These are phyloP conservation scores for Ceyx margarethae DNA, from an alignment of 2,113 vertebrate species.

Conservation along the genomic window DNA sequence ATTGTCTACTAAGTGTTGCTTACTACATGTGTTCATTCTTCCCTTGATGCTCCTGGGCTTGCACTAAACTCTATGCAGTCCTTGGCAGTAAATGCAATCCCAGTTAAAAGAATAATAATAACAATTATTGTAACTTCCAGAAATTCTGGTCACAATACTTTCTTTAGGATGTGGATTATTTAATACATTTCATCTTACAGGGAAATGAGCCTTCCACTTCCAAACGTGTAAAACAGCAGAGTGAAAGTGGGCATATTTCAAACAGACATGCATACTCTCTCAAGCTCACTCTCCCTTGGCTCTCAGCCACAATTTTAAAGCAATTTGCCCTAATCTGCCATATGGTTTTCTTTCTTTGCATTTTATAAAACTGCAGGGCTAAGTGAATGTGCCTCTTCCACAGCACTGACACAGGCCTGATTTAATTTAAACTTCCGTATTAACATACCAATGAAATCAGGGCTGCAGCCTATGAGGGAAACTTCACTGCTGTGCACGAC, in stretches of 20 bases:
- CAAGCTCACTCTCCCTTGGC: slow-evolving; percentile 42
- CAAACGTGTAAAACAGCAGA: background rate
- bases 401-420: slow-evolving; percentile 65
- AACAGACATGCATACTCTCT: slow-evolving; percentile 37
- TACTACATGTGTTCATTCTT: background rate
- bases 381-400: slow-evolving; percentile 55
- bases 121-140: background rate
- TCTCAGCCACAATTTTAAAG: slow-evolving; percentile 45
- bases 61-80: background rate
- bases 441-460: slow-evolving; percentile 65
- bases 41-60: background rate
- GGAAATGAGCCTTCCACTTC: slow-evolving; percentile 33
- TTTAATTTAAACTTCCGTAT: slow-evolving; percentile 73
- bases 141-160: background rate
- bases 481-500: background rate
- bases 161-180: background rate
- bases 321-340: slow-evolving; percentile 62
- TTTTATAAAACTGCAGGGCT: slow-evolving; percentile 59
- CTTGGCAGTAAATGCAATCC: background rate
- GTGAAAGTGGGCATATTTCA: slow-evolving; percentile 64
- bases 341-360: slow-evolving; percentile 66
- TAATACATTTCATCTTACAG: slow-evolving; percentile 12
- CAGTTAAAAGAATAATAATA: background rate
- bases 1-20: background rate
- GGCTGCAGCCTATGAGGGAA: slow-evolving; percentile 32